Base-by-base conservation (phyloP, 2,888 invertebrate genomes). In the Lycophotia porphyrea region DNA sequence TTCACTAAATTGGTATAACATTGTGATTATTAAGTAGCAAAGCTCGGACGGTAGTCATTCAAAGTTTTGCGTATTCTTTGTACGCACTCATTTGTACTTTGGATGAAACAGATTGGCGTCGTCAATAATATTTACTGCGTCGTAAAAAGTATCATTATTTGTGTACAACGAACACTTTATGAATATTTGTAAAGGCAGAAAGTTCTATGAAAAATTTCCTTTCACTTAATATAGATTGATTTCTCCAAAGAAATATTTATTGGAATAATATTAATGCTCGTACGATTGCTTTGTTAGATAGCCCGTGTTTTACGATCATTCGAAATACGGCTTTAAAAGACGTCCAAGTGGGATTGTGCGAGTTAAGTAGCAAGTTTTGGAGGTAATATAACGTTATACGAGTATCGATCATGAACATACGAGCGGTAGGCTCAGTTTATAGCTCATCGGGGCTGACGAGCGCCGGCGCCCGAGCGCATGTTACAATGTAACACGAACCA, bases 181-280 rank as follows among this genome's bases (percentile, higher is more conserved):
- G 66, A 74, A 60, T 65, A 73, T 76, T 71, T 81, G 69, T 74
- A 36, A 71, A 71, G n/a, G 36, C 64, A 71, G 61, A 71, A 63
- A 71, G 52, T 67, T 74, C 49, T 67, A 76, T 47, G 72, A 79
- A 85, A 73, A 66, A 39, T 61, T 70, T 73, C 34, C 68, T 76
- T 71, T 68, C 55, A 72, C 34, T 76, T 73, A 86, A 86, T 84
- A 73, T 73, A 79, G 69, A 85, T 87, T 80, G 85, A 84, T 78
- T 80, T 74, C 76, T 84, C 78, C 68, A 82, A 81, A 87, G 76
- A 87, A 85, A 83, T 87, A 83, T 87, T 83, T 81, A 86, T 87
- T 84, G 74, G 81, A 87, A 64, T 72, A 83, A 78, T 78, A 87
- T 85, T 81, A 85, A 87, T 84, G 81, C 73, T 81, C 61, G 42